Evolutionary conservation across 2,113 vertebrate genomes (phyloP), one percentile per base, ranked within the genome.

Genomic region (Hiodon tergisus): DNA sequence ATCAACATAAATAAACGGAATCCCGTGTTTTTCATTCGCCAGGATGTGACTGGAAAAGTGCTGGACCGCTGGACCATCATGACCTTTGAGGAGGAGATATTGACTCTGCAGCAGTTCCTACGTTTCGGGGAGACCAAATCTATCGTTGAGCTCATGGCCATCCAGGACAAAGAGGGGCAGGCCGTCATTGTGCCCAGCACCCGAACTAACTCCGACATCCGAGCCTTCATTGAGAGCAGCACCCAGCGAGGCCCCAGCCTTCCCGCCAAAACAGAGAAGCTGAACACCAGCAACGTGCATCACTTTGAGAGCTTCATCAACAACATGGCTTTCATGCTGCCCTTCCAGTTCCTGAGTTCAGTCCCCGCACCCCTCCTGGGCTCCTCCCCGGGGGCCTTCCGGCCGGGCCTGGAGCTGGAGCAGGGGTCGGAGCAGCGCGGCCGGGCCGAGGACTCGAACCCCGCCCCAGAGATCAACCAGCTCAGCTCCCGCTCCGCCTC

Each of bases 51-150:
- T 0, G 97, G 97, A 53, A 99, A 98, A 80, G 97, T 98, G 63
- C 77, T 98, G 84, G 97, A 99, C 82, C 95, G 96, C 68, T 99
- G 97, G 97, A 94, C 93, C 77, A 97, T 98, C 86, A 98, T 98
- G 97, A 98, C 93, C 8, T 92, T 93, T 8, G 97, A 99, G 81
- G 97, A 99, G 73, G 97, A 99, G 84, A 89, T 97, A 54, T 95
- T 95, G 47, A 95, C 96, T 0, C 78, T 99, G 83, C 97, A 97
- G 84, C 97, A 99, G 84, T 99, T 99, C 81, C 92, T 98, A 74
- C 96, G 97, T 55, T 99, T 99, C 72, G 97, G 97, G 13, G 97
- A 99, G 86, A 99, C 97, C 5, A 99, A 98, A 74, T 96, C 97
- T 77, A 98, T 99, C 6, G 97, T 98, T 62, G 97, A 99, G 83